Conservation (phyloP, 1,140 invertebrate genomes). For the Caenorhabditis latens region DNA sequence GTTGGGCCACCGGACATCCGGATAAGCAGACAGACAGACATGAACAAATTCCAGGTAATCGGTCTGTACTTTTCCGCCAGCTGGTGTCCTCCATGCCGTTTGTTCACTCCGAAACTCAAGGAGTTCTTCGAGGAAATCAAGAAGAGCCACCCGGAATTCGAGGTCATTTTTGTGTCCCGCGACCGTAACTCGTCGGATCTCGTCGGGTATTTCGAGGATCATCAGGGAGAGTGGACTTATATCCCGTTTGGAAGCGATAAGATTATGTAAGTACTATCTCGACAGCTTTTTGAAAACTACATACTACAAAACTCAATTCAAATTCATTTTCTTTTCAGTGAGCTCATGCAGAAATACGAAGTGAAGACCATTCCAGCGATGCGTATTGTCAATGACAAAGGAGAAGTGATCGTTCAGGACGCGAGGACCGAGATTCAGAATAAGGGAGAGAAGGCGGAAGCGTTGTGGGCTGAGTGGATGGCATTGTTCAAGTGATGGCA, state of each 20-base stretch:
- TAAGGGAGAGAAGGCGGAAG: conserved; percentile 55
- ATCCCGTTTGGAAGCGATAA: conserved; percentile 66
- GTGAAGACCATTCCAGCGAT: conserved; percentile 77
- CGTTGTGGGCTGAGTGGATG: conserved; percentile 63
- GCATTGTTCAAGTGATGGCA: conserved; percentile 45
- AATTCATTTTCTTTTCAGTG: conserved; percentile 64
- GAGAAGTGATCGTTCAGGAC: conserved; percentile 75
- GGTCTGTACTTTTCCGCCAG: conserved; percentile 80
- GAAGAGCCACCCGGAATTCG: conserved; percentile 72
- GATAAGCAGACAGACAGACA: too few species aligned
- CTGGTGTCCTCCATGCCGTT: conserved; percentile 80
- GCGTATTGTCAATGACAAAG: conserved; percentile 75
- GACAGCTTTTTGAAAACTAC: background rate
- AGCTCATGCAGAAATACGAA: conserved; percentile 72
- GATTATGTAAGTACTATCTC: conserved; percentile 60
- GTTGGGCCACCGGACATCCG: background rate
- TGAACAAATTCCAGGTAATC: conserved; percentile 64
- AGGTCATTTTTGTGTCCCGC: conserved; percentile 69
- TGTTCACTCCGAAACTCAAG: conserved; percentile 79
- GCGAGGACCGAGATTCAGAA: conserved; percentile 74
- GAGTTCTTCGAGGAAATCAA: conserved; percentile 75
- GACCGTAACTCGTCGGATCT: conserved; percentile 60
- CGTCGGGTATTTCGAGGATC: conserved; percentile 64
- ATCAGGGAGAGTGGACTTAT: conserved; percentile 66
- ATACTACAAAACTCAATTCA: too few species aligned